Percentiles rank a stretch among this genome's conserved stretches.
phyloP scores from a whole-genome alignment of 30 jellyfish, hydroid and myxozoan species.

The Pelagia noctiluca region DNA sequence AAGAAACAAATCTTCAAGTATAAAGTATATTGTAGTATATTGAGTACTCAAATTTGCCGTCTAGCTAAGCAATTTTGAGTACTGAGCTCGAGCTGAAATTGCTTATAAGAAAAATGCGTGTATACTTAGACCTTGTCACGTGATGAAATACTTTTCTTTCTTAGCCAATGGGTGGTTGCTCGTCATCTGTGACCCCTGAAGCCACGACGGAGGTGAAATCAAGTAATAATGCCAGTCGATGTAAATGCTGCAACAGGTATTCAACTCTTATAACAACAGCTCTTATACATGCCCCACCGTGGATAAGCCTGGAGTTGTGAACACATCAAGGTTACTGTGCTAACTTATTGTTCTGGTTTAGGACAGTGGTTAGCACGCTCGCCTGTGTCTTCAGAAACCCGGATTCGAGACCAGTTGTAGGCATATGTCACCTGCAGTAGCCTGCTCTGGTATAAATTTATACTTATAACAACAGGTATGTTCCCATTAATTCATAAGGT shows the following conservation, averaged over 20 bases:
- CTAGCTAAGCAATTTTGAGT: too few relatives aligned
- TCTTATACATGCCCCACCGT: background rate
- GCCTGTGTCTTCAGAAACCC: background rate
- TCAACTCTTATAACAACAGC: background rate
- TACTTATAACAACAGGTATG: too few relatives aligned
- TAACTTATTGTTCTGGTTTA: background rate
- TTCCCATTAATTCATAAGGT: too few relatives aligned
- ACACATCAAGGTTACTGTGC: background rate
- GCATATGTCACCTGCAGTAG: too few relatives aligned
- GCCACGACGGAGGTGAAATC: conserved; percentile 58
- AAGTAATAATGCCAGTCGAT: conserved; percentile 35
- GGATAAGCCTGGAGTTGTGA: background rate
- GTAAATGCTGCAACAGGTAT: conserved; percentile 70
- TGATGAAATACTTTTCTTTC: background rate
- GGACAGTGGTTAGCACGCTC: background rate
- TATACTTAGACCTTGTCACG: too few relatives aligned
- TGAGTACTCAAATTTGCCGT: too few relatives aligned
- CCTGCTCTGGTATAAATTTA: too few relatives aligned
- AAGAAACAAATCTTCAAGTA: too few relatives aligned
- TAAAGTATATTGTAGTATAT: too few relatives aligned
- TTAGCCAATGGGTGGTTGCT: conserved; percentile 69
- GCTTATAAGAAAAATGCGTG: too few relatives aligned
- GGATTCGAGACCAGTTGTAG: background rate
- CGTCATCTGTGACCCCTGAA: conserved; percentile 75
- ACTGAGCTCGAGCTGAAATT: too few relatives aligned